A percentile compares a stretch with the other conserved stretches of the same genome.
These are phyloP conservation scores for Pherbina coryleti DNA, from an alignment of 2,888 invertebrate species.

Conservation along the genomic window DNA sequence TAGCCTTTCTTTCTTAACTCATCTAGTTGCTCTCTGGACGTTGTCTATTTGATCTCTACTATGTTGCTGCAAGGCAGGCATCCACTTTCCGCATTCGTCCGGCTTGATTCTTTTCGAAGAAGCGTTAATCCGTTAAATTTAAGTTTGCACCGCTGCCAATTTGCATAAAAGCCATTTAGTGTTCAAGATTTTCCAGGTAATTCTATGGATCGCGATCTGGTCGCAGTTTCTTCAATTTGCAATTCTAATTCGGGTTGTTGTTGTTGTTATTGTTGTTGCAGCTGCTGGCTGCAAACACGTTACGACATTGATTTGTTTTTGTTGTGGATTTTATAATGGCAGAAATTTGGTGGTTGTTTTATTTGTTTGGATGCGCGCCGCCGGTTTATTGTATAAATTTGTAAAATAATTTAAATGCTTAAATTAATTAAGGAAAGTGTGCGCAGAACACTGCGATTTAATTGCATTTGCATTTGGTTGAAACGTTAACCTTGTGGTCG, in stretches of 20 bases:
- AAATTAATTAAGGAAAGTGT: constrained; percentile 19
- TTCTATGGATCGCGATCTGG: neutral
- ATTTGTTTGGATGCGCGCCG: neutral
- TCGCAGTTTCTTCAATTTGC: constrained; percentile 17
- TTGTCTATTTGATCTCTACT: neutral
- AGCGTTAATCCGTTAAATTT: constrained; percentile 34
- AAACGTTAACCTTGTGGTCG: neutral
- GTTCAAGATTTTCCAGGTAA: constrained; percentile 56
- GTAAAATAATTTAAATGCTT: constrained; percentile 5
- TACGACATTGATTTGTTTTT: neutral
- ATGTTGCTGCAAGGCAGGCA: neutral
- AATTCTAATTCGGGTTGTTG: constrained; percentile 27
- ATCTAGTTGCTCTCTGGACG: neutral
- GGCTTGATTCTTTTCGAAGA: neutral
- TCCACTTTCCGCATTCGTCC: neutral
- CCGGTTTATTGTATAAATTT: constrained; percentile 27
- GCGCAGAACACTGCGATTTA: too few species aligned
- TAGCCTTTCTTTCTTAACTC: neutral
- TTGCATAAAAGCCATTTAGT: constrained; percentile 66
- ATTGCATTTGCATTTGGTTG: neutral
- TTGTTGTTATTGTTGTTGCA: neutral
- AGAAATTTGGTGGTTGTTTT: neutral
- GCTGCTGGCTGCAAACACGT: constrained; percentile 9
- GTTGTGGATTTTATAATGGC: neutral
- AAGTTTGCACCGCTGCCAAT: constrained; percentile 61